A percentile compares a stretch with the other conserved stretches of the same genome.
These are phyloP conservation scores for Panthera uncia DNA, from an alignment of 2,113 vertebrate species.

Conservation along the genomic window DNA sequence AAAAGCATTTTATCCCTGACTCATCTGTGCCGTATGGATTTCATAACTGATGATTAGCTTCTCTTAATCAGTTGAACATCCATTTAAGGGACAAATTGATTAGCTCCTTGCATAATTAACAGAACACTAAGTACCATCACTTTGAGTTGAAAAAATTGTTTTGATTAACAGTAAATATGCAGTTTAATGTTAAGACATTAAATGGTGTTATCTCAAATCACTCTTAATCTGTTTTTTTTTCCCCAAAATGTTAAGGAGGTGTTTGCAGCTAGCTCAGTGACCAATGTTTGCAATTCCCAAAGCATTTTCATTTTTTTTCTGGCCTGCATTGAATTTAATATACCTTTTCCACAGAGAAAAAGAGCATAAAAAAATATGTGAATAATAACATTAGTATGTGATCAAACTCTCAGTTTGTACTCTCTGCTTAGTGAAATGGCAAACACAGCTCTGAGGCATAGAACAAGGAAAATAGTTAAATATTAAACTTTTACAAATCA, in stretches of 20 bases:
- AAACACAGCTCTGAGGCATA: neutral
- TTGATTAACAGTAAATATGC: slow-evolving; percentile 77
- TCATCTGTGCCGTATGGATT: slow-evolving; percentile 75
- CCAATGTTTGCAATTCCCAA: slow-evolving; percentile 54
- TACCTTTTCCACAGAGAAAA: slow-evolving; percentile 33
- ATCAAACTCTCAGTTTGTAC: slow-evolving; percentile 34
- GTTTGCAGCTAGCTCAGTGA: slow-evolving; percentile 31
- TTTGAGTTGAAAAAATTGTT: slow-evolving; percentile 70
- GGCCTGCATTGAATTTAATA: slow-evolving; percentile 33
- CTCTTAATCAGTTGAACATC: slow-evolving; percentile 76
- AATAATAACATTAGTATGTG: slow-evolving; percentile 49
- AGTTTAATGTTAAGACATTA: slow-evolving; percentile 65
- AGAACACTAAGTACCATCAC: slow-evolving; percentile 74
- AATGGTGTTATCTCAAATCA: slow-evolving; percentile 41
- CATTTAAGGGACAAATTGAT: slow-evolving; percentile 74
- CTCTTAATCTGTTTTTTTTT: neutral
- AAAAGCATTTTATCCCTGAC: slow-evolving; percentile 66
- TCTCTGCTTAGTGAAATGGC: slow-evolving; percentile 14
- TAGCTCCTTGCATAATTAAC: slow-evolving; percentile 77
- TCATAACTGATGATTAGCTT: slow-evolving; percentile 78
- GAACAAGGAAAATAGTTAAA: slow-evolving; percentile 51
- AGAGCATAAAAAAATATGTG: slow-evolving; percentile 19
- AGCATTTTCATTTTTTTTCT: slow-evolving; percentile 56
- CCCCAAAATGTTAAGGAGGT: neutral
- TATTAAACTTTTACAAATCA: slow-evolving; percentile 53